Base-by-base conservation (phyloP, 2,797 vertebrate genomes). In the Harpagifer antarcticus region DNA sequence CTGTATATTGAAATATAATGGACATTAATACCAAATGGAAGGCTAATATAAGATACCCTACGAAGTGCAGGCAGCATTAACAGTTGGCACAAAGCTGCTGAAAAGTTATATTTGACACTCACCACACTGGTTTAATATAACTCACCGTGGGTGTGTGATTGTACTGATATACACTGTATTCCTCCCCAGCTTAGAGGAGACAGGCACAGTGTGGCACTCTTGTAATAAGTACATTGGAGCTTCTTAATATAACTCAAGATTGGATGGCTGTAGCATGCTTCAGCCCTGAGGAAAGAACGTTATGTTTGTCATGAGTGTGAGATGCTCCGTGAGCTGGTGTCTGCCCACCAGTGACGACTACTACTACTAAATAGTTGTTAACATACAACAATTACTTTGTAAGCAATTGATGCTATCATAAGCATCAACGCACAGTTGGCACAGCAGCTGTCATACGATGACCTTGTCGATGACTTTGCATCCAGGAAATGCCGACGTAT, bases 161-260 rank as follows among this genome's bases (percentile, higher is more conserved):
- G 68, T 58, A 55, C 40, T 69, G 68, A 83, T 83, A 84, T 60
- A 40, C 62, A 56, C 43, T 58, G 20, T 70, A 70, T 62, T 67
- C 68, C 64, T 61, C 40, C 58, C 14, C 11, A 76, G 81, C 77
- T 78, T 61, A 71, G 57, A 72, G 77, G 61, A 75, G 58, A 82
- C 61, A 40, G 54, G 69, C 40, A 78, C 69, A 56, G 50, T 54
- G 72, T 72, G 76, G 58, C 43, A 60, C 49, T 68, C 17, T 47
- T 74, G 68, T 79, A 76, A 82, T 82, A 85, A 83, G 55, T 68
- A 65, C 80, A 78, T 16, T 27, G 59, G 59, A 69, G 44, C 57
- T 59, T 81, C 83, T 87, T 82, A 84, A 84, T 86, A 90, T 84
- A 87, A 78, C 72, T 23, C 13, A 3, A 23, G 49, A 82, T 56